Evolutionary conservation across 2,797 vertebrate genomes (phyloP), one percentile per base, ranked within the genome.

Genomic region (Octomys mimax): DNA sequence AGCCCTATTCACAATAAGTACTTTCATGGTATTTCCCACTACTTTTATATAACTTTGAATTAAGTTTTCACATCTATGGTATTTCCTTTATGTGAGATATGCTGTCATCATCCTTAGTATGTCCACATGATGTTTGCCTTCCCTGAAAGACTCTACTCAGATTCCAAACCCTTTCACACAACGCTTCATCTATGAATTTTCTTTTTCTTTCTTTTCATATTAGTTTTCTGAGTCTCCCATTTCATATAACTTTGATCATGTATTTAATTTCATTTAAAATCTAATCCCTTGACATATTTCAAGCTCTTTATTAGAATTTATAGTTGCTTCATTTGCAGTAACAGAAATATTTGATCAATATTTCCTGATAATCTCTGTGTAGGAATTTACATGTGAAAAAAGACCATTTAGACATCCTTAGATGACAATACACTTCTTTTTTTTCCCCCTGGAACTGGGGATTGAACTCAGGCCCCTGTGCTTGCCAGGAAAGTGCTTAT

Each of bases 231-330:
- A 9, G 81, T 24, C n/a, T 68, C 13, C 14, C 3, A 4, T 24
- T 84, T 92, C 57, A 64, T 80, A 70, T 24, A 90, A 86, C 87
- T 89, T 87, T 80, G 52, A 94, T 87, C 13, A 33, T 24, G 8
- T 16, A 57, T 71, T 91, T 79, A 61, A 61, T 91, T 81, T 86
- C n/a, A 28, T 57, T 92, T 85, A n/a, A 13, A 68, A 33, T 87
- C 83, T 57, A 85, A 57, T 87, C 33, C 11, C 24, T n/a, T 84
- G 33, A 64, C 33, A 94, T 46, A 91, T 21, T 87, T 94, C 8
- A 92, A 90, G 5, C 10, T 90, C 28, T 46, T 87, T 82, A 87
- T 36, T 18, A 79, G 11, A 18, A 78, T 39, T 81, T 81, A 73
- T 33, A 93, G 24, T 33, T 75, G 22, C 36, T 79, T 88, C 57